These are phyloP conservation scores for Stichodactyla mertensii DNA, from an alignment of 64 coral and sea anemone species.

Conservation along the genomic window DNA sequence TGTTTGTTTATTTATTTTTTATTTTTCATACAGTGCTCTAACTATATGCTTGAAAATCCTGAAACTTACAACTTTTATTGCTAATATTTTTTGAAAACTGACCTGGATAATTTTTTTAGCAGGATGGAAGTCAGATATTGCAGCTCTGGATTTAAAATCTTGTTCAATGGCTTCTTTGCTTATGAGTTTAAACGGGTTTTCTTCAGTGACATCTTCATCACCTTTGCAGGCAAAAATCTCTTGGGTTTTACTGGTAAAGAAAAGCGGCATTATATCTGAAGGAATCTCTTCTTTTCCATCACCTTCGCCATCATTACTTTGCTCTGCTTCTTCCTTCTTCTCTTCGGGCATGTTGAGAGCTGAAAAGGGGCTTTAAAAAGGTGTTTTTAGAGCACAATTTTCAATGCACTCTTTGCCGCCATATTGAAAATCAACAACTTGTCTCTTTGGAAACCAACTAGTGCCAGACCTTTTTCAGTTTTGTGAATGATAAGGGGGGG, in stretches of 20 bases:
- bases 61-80: no score
- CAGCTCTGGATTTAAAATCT: slow-evolving; percentile 95
- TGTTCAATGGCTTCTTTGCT: slow-evolving; percentile 75
- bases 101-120: slow-evolving; percentile 90
- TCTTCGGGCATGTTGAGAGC: slow-evolving; percentile 67
- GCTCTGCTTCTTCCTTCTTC: slow-evolving; percentile 53
- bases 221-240: slow-evolving; percentile 94
- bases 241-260: slow-evolving; percentile 98
- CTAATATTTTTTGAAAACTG: slow-evolving; percentile 2
- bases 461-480: background rate
- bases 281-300: slow-evolving; percentile 64
- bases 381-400: background rate
- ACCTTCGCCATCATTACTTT: slow-evolving; percentile 43
- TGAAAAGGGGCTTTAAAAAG: background rate
- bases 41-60: no score
- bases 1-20: no score
- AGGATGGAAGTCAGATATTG: slow-evolving; percentile 98
- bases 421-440: slow-evolving; percentile 77
- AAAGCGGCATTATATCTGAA: slow-evolving; percentile 88
- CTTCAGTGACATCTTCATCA: slow-evolving; percentile 94
- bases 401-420: slow-evolving; percentile 43
- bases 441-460: slow-evolving; percentile 41
- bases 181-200: slow-evolving; percentile 85
- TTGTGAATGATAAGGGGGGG: no score
- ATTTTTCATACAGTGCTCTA: no score